Evolutionary conservation across 2,797 vertebrate species (phyloP), one percentile per base, ranked within the genome.

Genomic region (Oreochromis mossambicus): DNA sequence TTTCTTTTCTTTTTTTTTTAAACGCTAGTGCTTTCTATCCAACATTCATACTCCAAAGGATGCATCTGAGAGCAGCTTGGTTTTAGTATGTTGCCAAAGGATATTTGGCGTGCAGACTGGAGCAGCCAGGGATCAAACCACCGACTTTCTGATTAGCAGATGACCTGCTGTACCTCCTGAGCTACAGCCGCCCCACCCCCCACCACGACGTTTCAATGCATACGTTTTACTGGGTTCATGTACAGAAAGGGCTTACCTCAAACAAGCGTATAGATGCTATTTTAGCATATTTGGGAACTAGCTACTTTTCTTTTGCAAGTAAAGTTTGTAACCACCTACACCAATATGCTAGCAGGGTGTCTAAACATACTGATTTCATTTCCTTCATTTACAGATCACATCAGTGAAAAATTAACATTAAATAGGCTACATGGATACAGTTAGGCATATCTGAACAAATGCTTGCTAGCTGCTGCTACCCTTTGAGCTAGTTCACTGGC

Each of bases 401-500:
- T 48, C 41, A 73, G 24, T 75, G 43, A 50, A 32, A 50, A 70
- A 32, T 32, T n/a, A 8, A 4, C 70, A 32, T 75, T 50, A 75
- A 50, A 32, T 75, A 50, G 4, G 10, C 26, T 50, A n/a, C 15
- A 26, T 51, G 19, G 50, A 17, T 8, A n/a, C 50, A 43, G 29
- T 79, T 17, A 6, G 51, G 15, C 21, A 6, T 24, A 77, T 78
- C 19, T 26, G 8, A 52, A n/a, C 34, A 84, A 85, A 80, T 41
- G 58, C 89, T 38, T 58, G 43, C 21, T 54, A 56, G 24, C 14
- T 56, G 46, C 43, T 79, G 17, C 80, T 81, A 80, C 68, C 66
- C 76, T 81, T 90, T 87, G 80, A 83, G 77, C 50, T 21, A 70
- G 86, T 82, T 92, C 75, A 83, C 50, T 81, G 75, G 68, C 87